Conservation (phyloP, 2,113 vertebrate species). For the Protobothrops flavoviridis region DNA sequence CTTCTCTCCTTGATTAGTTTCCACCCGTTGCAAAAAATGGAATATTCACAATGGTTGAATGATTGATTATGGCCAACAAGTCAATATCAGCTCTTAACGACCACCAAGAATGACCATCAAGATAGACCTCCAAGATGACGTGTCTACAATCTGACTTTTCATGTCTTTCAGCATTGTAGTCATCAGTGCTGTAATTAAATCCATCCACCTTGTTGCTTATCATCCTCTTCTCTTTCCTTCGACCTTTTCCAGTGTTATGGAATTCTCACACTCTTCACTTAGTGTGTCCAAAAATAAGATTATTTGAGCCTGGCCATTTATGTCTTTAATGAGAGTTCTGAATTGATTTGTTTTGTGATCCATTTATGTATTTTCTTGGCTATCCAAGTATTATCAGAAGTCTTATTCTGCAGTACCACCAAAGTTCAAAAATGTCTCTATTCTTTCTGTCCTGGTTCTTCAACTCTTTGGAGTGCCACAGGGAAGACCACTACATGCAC, state of each 20-base stretch:
- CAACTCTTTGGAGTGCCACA: not conserved
- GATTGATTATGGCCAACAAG: not conserved
- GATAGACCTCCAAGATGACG: not conserved
- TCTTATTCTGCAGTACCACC: not conserved
- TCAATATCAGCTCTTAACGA: not conserved
- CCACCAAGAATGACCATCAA: not conserved
- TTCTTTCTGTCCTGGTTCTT: not conserved
- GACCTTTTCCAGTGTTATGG: not conserved
- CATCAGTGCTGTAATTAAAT: not conserved
- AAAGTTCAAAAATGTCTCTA: not conserved
- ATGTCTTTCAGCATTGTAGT: not conserved
- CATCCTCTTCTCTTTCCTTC: not conserved
- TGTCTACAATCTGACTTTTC: not conserved
- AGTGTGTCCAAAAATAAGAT: not conserved
- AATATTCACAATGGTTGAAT: not conserved
- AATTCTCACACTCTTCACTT: not conserved
- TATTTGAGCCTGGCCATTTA: not conserved
- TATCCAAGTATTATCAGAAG: not conserved
- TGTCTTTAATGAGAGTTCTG: not conserved
- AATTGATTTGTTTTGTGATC: not conserved
- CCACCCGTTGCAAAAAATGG: too few relatives aligned
- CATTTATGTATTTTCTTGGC: not conserved
- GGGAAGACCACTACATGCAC: not conserved
- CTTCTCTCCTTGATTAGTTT: too few relatives aligned
- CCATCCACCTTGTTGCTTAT: not conserved